These are phyloP conservation scores for Tiliacea aurago DNA, from an alignment of 2,888 invertebrate genomes.

Conservation along the genomic window DNA sequence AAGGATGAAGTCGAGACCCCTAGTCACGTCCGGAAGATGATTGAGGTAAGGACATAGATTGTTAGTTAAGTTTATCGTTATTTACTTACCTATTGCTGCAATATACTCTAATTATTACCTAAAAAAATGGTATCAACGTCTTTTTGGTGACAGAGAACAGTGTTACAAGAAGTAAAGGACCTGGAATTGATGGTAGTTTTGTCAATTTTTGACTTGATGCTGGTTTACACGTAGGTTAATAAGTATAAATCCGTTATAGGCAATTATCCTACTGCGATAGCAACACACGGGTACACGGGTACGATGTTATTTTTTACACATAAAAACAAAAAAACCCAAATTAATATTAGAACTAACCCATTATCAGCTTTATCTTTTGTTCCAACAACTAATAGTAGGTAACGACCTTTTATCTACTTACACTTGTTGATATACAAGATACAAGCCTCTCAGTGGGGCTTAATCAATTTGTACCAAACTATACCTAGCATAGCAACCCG, in stretches of 20 bases:
- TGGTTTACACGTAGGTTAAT: background rate
- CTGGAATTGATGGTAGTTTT: background rate
- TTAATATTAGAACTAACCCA: background rate
- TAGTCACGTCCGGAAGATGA: conserved; percentile 97
- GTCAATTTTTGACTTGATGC: background rate
- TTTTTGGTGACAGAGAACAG: background rate
- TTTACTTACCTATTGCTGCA: background rate
- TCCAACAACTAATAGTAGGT: background rate
- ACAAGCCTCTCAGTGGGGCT: conserved; percentile 21
- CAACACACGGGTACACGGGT: background rate
- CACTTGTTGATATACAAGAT: conserved; percentile 12
- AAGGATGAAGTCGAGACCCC: conserved; percentile 91
- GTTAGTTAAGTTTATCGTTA: background rate
- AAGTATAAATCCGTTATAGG: background rate
- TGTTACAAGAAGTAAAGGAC: background rate
- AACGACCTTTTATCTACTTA: conserved; percentile 26
- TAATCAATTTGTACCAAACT: conserved; percentile 3
- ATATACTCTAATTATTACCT: background rate
- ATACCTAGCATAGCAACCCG: background rate
- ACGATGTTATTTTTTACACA: background rate
- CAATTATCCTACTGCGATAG: background rate
- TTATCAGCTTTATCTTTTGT: conserved; percentile 28
- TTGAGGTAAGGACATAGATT: conserved; percentile 91
- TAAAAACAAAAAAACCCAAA: conserved; percentile 2
- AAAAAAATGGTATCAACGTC: background rate